Evolutionary conservation across 2,113 vertebrate genomes (phyloP).

Genomic region (Xenotilapia leptura): DNA sequence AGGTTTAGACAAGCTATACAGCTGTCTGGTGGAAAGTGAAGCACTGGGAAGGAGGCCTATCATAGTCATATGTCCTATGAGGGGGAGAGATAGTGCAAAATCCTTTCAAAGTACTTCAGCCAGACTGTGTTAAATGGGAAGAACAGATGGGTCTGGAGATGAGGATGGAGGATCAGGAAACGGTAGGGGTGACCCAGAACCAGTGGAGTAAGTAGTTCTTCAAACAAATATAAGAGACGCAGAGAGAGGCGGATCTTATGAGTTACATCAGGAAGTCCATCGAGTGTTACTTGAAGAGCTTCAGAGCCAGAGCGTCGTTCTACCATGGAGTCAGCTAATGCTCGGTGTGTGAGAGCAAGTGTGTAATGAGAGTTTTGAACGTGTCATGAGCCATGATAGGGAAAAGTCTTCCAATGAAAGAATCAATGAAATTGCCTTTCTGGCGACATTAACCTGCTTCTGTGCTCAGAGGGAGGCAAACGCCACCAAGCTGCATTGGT

Average conservation of each 20-base stretch:
- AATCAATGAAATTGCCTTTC: background rate
- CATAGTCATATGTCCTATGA: background rate
- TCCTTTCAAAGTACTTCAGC: background rate
- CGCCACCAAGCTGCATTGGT: background rate
- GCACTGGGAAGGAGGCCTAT: background rate
- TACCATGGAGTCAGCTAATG: background rate
- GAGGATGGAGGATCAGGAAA: background rate
- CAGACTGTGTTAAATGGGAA: background rate
- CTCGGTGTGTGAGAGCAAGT: background rate
- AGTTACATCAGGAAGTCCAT: background rate
- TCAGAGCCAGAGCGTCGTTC: background rate
- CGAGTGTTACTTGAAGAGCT: background rate
- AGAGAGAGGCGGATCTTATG: background rate
- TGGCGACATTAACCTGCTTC: background rate
- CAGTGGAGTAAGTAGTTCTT: background rate
- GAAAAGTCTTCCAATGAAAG: background rate
- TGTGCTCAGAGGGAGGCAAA: background rate
- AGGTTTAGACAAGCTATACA: background rate
- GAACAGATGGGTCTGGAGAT: background rate
- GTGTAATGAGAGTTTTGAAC: background rate
- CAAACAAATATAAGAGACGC: background rate
- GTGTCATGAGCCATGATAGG: background rate
- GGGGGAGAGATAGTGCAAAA: background rate
- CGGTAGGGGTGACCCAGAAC: background rate
- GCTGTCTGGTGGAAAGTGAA: background rate